phyloP scores from a whole-genome alignment of 2,888 invertebrate genomes.

The Hermaeophaga mercurialis region DNA sequence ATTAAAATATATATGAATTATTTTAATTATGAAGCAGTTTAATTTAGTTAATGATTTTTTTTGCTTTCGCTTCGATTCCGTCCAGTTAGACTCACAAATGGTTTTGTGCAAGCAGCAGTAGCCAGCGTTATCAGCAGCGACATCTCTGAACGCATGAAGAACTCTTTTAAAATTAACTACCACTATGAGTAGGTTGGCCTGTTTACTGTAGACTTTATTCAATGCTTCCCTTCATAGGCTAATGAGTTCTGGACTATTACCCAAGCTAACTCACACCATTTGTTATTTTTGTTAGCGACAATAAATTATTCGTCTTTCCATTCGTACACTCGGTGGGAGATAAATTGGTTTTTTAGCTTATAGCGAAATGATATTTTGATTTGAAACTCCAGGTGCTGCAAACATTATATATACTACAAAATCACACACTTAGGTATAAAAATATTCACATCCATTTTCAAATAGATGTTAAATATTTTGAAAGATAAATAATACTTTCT shows the following conservation, averaged over 20 bases:
- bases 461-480: no score
- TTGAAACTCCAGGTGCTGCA: no score
- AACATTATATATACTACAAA: no score
- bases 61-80: no score
- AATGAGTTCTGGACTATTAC: slow-evolving; percentile 56
- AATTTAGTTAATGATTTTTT: no score
- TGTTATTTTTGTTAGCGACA: slow-evolving; percentile 54
- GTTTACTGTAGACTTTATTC: slow-evolving; percentile 36
- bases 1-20: no score
- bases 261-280: slow-evolving; percentile 52
- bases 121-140: slow-evolving; percentile 1
- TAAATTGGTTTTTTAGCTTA: slow-evolving; percentile 5
- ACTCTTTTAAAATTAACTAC: slow-evolving; percentile 32
- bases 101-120: background rate
- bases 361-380: background rate
- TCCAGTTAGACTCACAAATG: background rate
- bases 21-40: no score
- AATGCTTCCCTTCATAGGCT: slow-evolving; percentile 55
- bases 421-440: no score
- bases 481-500: no score
- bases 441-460: no score
- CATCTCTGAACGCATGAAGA: slow-evolving; percentile 20
- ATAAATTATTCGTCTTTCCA: slow-evolving; percentile 41
- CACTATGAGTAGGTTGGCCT: slow-evolving; percentile 39
- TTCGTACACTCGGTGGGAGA: slow-evolving; percentile 22